Conservation (phyloP, 2,113 vertebrate species). For the Hippolais icterina region DNA sequence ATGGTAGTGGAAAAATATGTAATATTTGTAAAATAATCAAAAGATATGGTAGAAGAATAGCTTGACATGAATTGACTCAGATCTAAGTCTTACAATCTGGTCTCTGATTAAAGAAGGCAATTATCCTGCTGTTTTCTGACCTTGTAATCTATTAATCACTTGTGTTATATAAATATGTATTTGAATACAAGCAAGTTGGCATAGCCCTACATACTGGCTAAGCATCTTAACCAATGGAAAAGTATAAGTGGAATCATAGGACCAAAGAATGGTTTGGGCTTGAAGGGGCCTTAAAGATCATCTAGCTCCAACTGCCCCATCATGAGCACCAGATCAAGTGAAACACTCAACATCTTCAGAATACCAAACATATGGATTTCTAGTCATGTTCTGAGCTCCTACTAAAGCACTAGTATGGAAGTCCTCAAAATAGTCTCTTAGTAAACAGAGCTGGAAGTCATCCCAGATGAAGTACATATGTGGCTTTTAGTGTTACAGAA, state of each 20-base stretch:
- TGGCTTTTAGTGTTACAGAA: not conserved
- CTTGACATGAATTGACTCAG: not conserved
- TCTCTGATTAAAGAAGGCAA: not conserved
- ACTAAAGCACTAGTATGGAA: not conserved
- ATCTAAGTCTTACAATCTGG: not conserved
- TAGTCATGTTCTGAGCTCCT: not conserved
- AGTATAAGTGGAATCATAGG: no score
- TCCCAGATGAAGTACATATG: not conserved
- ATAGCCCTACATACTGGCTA: not conserved
- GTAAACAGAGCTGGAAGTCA: not conserved
- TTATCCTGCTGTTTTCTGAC: not conserved
- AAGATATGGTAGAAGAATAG: not conserved
- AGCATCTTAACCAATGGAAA: not conserved
- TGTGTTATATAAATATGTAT: not conserved
- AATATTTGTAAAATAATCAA: not conserved
- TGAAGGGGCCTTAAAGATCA: not conserved
- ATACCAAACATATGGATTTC: not conserved
- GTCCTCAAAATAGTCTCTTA: not conserved
- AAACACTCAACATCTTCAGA: not conserved
- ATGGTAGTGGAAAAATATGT: not conserved
- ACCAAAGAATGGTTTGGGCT: not conserved
- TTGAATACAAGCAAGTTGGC: not conserved
- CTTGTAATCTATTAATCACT: not conserved
- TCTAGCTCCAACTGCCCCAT: not conserved
- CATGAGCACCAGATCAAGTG: not conserved